A percentile compares a stretch with the other conserved stretches of the same genome.
phyloP scores from a whole-genome alignment of 2,113 vertebrate genomes.

The Nannospalax galili region DNA sequence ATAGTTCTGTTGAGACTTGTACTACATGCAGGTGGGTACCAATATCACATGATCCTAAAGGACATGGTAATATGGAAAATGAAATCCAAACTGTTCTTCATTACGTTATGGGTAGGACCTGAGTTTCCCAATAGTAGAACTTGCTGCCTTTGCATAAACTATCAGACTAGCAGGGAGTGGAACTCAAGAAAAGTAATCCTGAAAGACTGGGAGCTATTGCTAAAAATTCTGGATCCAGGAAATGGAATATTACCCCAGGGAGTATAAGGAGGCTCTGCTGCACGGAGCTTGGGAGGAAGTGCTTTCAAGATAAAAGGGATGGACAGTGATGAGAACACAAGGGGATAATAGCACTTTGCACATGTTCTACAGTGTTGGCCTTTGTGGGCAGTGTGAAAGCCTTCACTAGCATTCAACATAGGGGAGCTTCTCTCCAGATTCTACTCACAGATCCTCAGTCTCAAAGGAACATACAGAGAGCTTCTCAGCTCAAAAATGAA shows the following conservation, averaged over 20 bases:
- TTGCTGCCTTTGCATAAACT: neutral
- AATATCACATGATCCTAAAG: neutral
- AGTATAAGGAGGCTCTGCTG: neutral
- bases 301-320: neutral
- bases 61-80: neutral
- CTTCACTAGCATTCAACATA: neutral
- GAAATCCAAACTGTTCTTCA: neutral
- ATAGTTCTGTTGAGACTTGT: neutral
- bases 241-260: neutral
- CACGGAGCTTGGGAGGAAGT: neutral
- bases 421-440: neutral
- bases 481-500: neutral
- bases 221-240: neutral
- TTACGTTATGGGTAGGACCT: neutral
- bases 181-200: neutral
- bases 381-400: neutral
- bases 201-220: neutral
- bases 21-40: neutral
- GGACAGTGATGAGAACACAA: neutral
- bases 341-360: rapidly evolving
- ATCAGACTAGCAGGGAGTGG: neutral
- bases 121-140: neutral
- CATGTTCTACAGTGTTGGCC: rapidly evolving
- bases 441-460: neutral
- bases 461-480: neutral